A percentile compares a stretch with the other conserved stretches of the same genome.
Evolutionary conservation across 2,113 vertebrate species (phyloP).

Genomic region (Casuarius casuarius): DNA sequence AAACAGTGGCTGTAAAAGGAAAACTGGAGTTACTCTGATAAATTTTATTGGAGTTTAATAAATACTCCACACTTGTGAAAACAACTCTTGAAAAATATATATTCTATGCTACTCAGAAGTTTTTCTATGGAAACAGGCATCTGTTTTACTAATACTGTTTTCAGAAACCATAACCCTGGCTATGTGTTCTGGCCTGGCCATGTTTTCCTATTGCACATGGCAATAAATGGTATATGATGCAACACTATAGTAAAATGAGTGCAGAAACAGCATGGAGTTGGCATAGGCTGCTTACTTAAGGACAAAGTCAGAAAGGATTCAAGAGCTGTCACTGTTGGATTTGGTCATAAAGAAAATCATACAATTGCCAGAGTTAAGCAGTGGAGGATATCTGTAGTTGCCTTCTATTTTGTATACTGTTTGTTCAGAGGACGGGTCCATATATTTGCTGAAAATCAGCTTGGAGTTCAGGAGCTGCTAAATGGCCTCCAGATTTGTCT

Average conservation of each 20-base stretch:
- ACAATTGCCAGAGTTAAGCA: not conserved
- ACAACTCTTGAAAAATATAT: not conserved
- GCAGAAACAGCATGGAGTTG: not conserved
- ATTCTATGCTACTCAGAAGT: not conserved
- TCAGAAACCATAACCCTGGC: not conserved
- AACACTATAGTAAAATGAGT: not conserved
- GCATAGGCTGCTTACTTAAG: not conserved
- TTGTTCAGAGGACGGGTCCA: not conserved
- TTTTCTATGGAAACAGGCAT: not conserved
- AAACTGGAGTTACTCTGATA: not conserved
- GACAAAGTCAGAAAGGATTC: not conserved
- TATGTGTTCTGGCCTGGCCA: accelerated
- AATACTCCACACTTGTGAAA: not conserved
- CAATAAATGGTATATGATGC: not conserved
- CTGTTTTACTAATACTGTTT: not conserved
- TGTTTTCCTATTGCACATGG: accelerated
- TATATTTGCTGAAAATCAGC: not conserved
- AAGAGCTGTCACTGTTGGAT: not conserved
- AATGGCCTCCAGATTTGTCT: not conserved
- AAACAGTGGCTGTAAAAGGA: not conserved
- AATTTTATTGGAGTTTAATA: not conserved
- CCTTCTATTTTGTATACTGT: not conserved
- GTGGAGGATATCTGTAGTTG: not conserved
- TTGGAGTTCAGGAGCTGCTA: not conserved
- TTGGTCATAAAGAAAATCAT: not conserved